These are phyloP conservation scores for Tetranychus piercei DNA, from an alignment of 2,888 invertebrate genomes.

Conservation along the genomic window DNA sequence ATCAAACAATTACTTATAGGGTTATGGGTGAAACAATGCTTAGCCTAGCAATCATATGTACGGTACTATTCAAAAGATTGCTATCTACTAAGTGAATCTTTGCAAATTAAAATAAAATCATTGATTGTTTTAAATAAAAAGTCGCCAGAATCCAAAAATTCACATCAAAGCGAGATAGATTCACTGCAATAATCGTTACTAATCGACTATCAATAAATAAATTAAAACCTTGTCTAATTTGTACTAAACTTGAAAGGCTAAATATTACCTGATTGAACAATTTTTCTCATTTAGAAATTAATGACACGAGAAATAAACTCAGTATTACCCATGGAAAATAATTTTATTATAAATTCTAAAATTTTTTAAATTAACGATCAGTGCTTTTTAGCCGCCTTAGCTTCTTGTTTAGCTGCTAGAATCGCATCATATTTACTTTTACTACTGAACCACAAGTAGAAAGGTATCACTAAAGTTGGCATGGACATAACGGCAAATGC, in stretches of 20 bases:
- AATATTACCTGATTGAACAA: no score
- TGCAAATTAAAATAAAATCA: neutral
- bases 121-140: neutral
- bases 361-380: neutral
- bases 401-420: conserved; percentile 8
- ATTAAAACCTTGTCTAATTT: no score
- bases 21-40: neutral
- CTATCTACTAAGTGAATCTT: neutral
- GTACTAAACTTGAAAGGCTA: no score
- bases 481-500: conserved; percentile 91
- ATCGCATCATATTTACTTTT: conserved; percentile 37
- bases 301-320: no score
- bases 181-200: no score
- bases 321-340: no score
- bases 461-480: conserved; percentile 81
- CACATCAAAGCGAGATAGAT: no score
- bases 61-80: neutral
- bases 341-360: no score
- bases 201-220: no score
- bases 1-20: neutral
- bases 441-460: conserved; percentile 79
- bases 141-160: no score
- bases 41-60: neutral
- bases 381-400: neutral
- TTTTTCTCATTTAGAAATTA: no score